phyloP scores from a whole-genome alignment of 2,113 vertebrate species.

The Misgurnus anguillicaudatus region DNA sequence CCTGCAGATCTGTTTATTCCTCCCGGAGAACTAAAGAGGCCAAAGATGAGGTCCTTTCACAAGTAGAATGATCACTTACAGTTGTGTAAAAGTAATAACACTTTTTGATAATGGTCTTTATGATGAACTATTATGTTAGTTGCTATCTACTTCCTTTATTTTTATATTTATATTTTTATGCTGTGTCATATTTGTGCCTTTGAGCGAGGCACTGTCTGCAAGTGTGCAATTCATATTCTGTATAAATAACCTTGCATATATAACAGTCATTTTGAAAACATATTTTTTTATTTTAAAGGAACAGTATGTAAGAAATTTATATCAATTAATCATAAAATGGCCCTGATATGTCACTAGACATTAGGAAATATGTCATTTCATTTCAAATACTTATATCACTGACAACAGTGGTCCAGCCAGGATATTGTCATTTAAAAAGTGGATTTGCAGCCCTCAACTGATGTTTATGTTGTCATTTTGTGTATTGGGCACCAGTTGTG shows the following conservation, averaged over 20 bases:
- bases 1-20: slow-evolving; percentile 61
- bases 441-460: too few species aligned
- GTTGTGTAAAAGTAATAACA: slow-evolving; percentile 59
- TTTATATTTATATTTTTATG: too few species aligned
- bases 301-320: too few species aligned
- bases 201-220: not conserved
- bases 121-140: not conserved
- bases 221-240: not conserved
- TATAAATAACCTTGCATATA: not conserved
- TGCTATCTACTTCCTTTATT: not conserved
- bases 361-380: too few species aligned
- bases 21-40: slow-evolving; percentile 51
- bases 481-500: too few species aligned
- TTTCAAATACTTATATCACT: too few species aligned
- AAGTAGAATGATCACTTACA: slow-evolving; percentile 66
- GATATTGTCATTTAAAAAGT: too few species aligned
- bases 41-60: slow-evolving; percentile 55
- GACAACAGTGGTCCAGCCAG: too few species aligned
- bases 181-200: not conserved
- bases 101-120: not conserved
- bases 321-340: too few species aligned
- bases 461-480: too few species aligned
- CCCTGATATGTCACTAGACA: too few species aligned
- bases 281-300: too few species aligned
- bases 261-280: not conserved